A percentile compares a stretch with the other conserved stretches of the same genome.
These are phyloP conservation scores for Nephrotoma appendiculata DNA, from an alignment of 2,888 invertebrate species.

Conservation along the genomic window DNA sequence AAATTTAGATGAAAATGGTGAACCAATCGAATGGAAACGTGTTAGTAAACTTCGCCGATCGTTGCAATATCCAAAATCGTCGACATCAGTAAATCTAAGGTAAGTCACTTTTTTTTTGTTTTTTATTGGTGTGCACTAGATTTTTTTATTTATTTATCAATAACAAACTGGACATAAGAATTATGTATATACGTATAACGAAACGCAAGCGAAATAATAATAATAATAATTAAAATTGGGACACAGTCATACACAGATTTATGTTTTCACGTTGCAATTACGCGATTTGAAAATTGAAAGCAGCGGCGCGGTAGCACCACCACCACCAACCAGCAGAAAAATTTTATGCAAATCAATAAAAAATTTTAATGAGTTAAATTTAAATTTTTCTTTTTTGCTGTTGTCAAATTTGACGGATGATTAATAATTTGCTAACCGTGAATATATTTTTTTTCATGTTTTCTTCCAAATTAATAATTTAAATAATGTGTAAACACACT, in stretches of 20 bases:
- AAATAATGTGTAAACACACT: neutral
- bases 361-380: neutral
- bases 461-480: neutral
- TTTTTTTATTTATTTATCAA: neutral
- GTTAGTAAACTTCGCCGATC: conserved; percentile 49
- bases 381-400: neutral
- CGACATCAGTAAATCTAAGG: conserved; percentile 9
- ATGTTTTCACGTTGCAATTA: neutral
- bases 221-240: neutral
- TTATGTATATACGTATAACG: neutral
- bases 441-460: neutral
- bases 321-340: neutral
- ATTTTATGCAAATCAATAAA: neutral
- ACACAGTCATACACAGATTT: neutral
- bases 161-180: neutral
- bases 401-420: neutral
- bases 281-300: neutral
- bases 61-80: conserved; percentile 46
- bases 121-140: neutral
- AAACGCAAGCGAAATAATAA: neutral
- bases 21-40: conserved; percentile 47
- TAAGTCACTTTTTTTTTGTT: neutral
- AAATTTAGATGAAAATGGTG: conserved; percentile 31
- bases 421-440: neutral
- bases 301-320: neutral